phyloP scores from a whole-genome alignment of 2,888 invertebrate species.

The Physocephala rufipes region DNA sequence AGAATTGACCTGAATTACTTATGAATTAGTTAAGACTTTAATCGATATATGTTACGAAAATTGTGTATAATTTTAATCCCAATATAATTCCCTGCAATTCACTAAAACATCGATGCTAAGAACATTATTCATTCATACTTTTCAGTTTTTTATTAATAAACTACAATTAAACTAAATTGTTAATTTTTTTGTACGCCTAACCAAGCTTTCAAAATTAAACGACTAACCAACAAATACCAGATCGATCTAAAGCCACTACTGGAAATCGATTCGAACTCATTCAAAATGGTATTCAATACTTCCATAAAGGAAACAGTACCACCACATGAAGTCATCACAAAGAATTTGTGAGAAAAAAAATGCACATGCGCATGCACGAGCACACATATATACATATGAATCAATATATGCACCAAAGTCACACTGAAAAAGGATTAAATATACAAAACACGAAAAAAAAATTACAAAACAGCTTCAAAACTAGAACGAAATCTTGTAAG shows the following conservation, averaged over 20 bases:
- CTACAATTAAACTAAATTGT: not conserved
- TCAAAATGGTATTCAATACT: slow-evolving; percentile 41
- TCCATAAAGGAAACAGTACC: slow-evolving; percentile 33
- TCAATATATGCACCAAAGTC: not conserved
- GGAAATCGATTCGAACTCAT: slow-evolving; percentile 44
- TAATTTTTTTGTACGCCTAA: slow-evolving; percentile 50
- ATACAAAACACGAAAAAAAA: not conserved
- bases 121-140: not conserved
- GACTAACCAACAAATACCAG: slow-evolving; percentile 46
- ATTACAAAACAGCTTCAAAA: slow-evolving; percentile 12
- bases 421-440: no score
- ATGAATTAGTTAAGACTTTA: not conserved
- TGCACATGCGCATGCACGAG: not conserved
- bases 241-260: slow-evolving; percentile 52
- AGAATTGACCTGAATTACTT: not conserved
- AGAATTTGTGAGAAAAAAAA: not conserved
- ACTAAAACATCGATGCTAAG: slow-evolving; percentile 31
- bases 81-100: not conserved
- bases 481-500: slow-evolving; percentile 9
- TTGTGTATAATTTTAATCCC: not conserved
- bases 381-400: not conserved
- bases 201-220: slow-evolving; percentile 48
- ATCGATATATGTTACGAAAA: not conserved
- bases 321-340: not conserved
- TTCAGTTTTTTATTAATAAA: no score